Conservation (phyloP, 2,113 vertebrate species). For the Sceloporus undulatus region DNA sequence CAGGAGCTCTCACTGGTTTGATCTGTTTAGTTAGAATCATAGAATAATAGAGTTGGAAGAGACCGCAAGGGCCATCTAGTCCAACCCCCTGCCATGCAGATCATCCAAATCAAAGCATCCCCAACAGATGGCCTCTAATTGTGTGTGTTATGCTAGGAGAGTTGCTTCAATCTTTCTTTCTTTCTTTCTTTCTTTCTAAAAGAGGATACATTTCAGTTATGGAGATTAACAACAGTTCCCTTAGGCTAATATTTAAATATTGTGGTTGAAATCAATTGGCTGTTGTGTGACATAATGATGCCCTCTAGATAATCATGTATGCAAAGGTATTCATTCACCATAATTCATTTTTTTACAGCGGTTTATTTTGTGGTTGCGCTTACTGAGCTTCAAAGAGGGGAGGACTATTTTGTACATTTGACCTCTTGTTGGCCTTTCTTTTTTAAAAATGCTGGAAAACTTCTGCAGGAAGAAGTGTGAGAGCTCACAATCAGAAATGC, state of each 20-base stretch:
- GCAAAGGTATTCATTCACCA: slow-evolving; percentile 62
- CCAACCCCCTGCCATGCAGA: too few relatives aligned
- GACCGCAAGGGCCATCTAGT: too few relatives aligned
- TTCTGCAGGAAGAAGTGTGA: slow-evolving; percentile 35
- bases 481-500: slow-evolving; percentile 34
- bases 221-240: slow-evolving; percentile 23
- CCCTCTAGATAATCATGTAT: slow-evolving; percentile 42
- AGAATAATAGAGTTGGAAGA: too few relatives aligned
- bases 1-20: too few relatives aligned
- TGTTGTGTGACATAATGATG: slow-evolving; percentile 37
- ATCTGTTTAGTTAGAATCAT: too few relatives aligned
- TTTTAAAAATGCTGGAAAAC: slow-evolving; percentile 24
- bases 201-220: slow-evolving; percentile 44
- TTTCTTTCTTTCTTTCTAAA: background rate
- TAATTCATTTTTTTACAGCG: slow-evolving; percentile 58
- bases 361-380: slow-evolving; percentile 70
- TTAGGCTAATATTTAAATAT: slow-evolving; percentile 28
- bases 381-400: slow-evolving; percentile 49
- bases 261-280: slow-evolving; percentile 48
- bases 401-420: slow-evolving; percentile 35
- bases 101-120: too few relatives aligned
- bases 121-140: background rate
- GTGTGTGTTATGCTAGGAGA: background rate
- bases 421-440: slow-evolving; percentile 43
- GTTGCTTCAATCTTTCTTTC: slow-evolving; percentile 19